Evolutionary conservation across 2,113 vertebrate species (phyloP), one percentile per base, ranked within the genome.

Genomic region (Carlito syrichta): DNA sequence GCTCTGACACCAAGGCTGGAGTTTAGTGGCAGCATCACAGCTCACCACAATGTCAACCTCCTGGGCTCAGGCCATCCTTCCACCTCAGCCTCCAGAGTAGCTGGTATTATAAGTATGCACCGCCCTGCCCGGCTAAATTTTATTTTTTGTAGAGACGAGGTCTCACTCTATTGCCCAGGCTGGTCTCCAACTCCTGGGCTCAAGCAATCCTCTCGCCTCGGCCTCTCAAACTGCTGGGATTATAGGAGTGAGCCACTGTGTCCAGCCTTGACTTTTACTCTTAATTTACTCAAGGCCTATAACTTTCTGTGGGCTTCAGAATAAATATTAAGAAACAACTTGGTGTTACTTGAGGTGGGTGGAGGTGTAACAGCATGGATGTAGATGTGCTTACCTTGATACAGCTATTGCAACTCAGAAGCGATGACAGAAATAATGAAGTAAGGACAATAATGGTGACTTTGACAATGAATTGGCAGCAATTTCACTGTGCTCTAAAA

Each of bases 401-500:
- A 62, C 3, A 68, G 81, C 45, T 50, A 11, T 82, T 45, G 85
- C 58, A 11, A 43, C 86, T 89, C 69, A 32, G 91, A 79, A 88
- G 54, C 5, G 35, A 68, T 94, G 68, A 91, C 52, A 86, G 89
- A 76, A 81, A 38, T 83, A 95, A 97, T 43, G 92, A 76, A 81
- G 35, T 83, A 95, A 97, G 38, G 92, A 91, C 58, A 3, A 6
- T 0, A 86, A 97, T 74, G 69, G 92, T 90, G 74, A 92, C 87
- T 94, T 97, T 94, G 85, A 83, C 96, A 96, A 76, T 0, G 95
- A 97, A 98, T 96, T 95, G 87, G 96, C 95, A 97, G 98, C 96
- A 89, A 76, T 98, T 98, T 94, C 96, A 92, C 98, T 94, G 94
- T 96, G 89, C 96, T 84, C n/a, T 95, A 87, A 94, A 77, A 96